Evolutionary conservation across 2,113 vertebrate species (phyloP), one percentile per base, ranked within the genome.

Genomic region (Brachypodius melanocephalos): DNA sequence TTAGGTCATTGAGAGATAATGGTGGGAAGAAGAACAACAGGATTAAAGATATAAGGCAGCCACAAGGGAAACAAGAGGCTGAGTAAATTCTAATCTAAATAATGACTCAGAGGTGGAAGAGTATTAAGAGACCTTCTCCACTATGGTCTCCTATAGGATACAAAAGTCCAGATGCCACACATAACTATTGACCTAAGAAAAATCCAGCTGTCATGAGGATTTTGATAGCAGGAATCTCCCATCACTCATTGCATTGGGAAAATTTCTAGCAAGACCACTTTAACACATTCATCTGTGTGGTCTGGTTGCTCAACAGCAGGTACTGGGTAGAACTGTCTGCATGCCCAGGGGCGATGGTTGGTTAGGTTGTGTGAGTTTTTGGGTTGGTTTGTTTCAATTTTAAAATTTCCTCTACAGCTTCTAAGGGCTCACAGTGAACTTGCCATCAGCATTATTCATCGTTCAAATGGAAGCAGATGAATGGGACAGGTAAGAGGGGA

Each of bases 301-400:
- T 22, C 46, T 89, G 54, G 25, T 7, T 59, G 38, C 29, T 49
- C 11, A 3, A 12, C 13, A 66, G n/a, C 45, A 57, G 32, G 36
- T 25, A 17, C 14, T 32, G 22, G 26, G 8, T 19, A 36, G 8
- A 11, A 65, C 20, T 28, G 6, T 5, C 18, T 15, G 20, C 19
- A 40, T 24, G 21, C 1, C 0, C 21, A 6, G 36, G 43, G 20
- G 26, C 1, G 0, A 68, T 36, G 32, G 9, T 17, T 28, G 26
- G 17, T 45, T 28, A 22, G 5, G 19, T 34, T 76, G 15, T 17
- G 17, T 6, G 9, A 26, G 42, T 2, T 67, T 84, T 68, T 15
- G 10, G 4, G 2, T 36, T 40, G 6, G 8, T n/a, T 73, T 63
- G 21, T 14, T 80, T 62, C 17, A 34, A 75, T 31, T 21, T 42